Percentiles rank a stretch among this genome's conserved stretches.
Conservation (phyloP, 1,140 invertebrate species). For the Nomia melanderi region DNA sequence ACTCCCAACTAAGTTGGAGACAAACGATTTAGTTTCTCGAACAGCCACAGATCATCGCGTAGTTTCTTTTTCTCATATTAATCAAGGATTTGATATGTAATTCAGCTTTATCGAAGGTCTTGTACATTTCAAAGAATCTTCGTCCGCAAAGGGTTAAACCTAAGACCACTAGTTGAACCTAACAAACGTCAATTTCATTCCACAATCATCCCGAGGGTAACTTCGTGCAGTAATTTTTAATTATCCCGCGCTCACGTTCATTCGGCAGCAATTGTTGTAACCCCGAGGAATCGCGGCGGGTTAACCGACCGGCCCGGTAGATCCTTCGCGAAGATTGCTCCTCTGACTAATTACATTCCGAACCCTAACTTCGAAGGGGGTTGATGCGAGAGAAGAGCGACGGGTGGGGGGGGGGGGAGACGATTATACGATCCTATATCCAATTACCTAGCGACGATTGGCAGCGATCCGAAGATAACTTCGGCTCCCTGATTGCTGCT, state of each 20-base stretch:
- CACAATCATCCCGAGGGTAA: too few relatives aligned
- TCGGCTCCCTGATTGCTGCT: conserved; percentile 54
- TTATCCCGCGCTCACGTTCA: conserved; percentile 47
- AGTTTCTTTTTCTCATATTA: too few relatives aligned
- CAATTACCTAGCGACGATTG: conserved; percentile 74
- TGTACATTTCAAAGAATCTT: too few relatives aligned
- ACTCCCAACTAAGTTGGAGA: too few relatives aligned
- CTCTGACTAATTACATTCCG: conserved; percentile 77
- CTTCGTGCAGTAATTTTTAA: conserved; percentile 58
- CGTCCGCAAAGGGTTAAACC: too few relatives aligned
- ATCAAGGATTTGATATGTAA: too few relatives aligned
- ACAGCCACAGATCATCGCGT: too few relatives aligned
- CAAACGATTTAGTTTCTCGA: too few relatives aligned
- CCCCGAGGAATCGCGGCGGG: conserved; percentile 47
- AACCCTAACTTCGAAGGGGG: conserved; percentile 54
- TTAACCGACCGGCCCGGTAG: conserved; percentile 62
- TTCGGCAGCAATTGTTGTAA: conserved; percentile 43
- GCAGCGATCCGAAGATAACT: conserved; percentile 68
- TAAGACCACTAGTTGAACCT: too few relatives aligned
- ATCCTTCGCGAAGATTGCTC: conserved; percentile 68
- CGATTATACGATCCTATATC: conserved; percentile 67
- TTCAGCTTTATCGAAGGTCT: too few relatives aligned
- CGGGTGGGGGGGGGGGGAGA: conserved; percentile 32
- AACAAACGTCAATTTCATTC: too few relatives aligned
- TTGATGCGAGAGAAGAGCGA: conserved; percentile 7